Conservation (phyloP, 2,797 vertebrate genomes). For the Discoglossus pictus region DNA sequence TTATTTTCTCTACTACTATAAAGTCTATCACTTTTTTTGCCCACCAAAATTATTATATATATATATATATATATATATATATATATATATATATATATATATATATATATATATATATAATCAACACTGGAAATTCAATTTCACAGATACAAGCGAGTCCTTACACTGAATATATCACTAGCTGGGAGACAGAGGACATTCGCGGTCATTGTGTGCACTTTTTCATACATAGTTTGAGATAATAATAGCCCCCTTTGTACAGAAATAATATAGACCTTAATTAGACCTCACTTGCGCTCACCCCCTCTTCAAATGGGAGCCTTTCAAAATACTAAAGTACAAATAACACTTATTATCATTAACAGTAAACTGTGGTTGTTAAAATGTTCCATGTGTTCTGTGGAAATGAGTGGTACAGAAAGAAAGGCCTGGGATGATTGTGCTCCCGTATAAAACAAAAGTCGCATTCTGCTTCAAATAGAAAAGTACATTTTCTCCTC, state of each 20-base stretch:
- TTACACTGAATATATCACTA: slow-evolving; percentile 3
- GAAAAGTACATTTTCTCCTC: slow-evolving; percentile 16
- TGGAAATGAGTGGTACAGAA: slow-evolving; percentile 36
- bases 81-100: too few species aligned
- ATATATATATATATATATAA: too few species aligned
- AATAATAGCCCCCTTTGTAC: slow-evolving; percentile 31
- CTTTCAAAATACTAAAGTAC: slow-evolving; percentile 43
- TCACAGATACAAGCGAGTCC: too few species aligned
- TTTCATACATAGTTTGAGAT: slow-evolving; percentile 19
- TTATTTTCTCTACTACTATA: too few species aligned
- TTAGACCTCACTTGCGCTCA: slow-evolving; percentile 31
- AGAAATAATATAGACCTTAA: slow-evolving; percentile 41
- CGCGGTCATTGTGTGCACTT: slow-evolving; percentile 6
- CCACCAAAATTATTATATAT: too few species aligned
- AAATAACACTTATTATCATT: slow-evolving; percentile 50
- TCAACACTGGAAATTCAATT: too few species aligned
- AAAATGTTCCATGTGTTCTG: slow-evolving; percentile 49
- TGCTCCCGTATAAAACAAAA: slow-evolving; percentile 39
- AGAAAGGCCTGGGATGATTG: slow-evolving; percentile 26
- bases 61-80: too few species aligned
- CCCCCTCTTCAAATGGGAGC: slow-evolving; percentile 40
- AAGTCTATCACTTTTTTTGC: too few species aligned
- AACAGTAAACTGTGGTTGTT: slow-evolving; percentile 39
- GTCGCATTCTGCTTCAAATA: slow-evolving; percentile 21
- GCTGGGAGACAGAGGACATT: slow-evolving; percentile 7